A percentile compares a stretch with the other conserved stretches of the same genome.
Evolutionary conservation across 2,888 invertebrate genomes (phyloP).

Genomic region (Frankliniella intonsa): DNA sequence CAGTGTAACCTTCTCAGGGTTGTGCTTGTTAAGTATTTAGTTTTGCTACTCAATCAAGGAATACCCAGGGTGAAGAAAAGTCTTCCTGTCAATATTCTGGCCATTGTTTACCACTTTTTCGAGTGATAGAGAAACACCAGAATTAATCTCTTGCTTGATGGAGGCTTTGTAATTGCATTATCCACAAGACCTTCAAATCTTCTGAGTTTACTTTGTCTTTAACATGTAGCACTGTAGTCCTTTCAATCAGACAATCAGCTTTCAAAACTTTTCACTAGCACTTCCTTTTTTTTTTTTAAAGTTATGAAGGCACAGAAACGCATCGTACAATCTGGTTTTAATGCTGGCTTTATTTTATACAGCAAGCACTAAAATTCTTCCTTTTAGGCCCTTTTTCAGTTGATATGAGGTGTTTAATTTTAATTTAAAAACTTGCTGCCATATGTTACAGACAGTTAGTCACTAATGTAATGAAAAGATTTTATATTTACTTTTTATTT

Average conservation of each 20-base stretch:
- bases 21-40: not conserved
- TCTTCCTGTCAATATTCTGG: slow-evolving; percentile 5
- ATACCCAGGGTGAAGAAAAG: not conserved
- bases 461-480: not conserved
- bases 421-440: not conserved
- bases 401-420: too few relatives aligned
- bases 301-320: not conserved
- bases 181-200: not conserved
- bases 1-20: not conserved
- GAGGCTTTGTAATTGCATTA: slow-evolving; percentile 20
- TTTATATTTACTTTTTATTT: not conserved
- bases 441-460: not conserved
- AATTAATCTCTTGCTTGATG: not conserved
- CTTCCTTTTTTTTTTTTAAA: not conserved
- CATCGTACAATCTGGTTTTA: not conserved
- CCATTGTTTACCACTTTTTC: not conserved
- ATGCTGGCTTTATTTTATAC: not conserved
- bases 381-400: too few relatives aligned
- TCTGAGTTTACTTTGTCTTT: not conserved
- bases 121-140: not conserved
- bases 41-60: not conserved
- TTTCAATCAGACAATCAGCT: not conserved
- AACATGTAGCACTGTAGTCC: not conserved
- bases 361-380: not conserved
- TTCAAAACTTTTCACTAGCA: not conserved